Evolutionary conservation across 2,113 vertebrate species (phyloP).

Genomic region (Micronycteris hirsuta): DNA sequence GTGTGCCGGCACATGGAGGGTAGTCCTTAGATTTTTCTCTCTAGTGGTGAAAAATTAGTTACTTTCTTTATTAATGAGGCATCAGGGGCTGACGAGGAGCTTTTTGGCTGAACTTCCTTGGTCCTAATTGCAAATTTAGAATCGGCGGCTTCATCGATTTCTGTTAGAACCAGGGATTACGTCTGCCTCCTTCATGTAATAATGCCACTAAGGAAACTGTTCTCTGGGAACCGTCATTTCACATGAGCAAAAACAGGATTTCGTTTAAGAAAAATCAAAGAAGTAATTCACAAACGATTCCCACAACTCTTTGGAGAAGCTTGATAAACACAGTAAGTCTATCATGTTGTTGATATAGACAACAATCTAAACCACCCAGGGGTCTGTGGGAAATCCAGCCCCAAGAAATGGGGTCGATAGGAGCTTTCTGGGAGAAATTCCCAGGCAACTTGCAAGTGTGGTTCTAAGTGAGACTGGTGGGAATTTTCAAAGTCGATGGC

Average conservation of each 20-base stretch:
- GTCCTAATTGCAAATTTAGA: neutral
- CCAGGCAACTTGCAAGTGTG: slow-evolving; percentile 61
- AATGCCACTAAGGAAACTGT: neutral
- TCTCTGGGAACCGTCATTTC: slow-evolving; percentile 40
- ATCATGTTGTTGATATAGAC: neutral
- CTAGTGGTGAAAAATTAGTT: neutral
- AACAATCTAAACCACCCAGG: slow-evolving; percentile 13
- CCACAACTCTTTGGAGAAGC: slow-evolving; percentile 22
- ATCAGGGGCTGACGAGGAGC: neutral
- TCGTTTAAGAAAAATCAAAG: slow-evolving; percentile 39
- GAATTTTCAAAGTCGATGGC: slow-evolving; percentile 38
- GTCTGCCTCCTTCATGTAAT: neutral
- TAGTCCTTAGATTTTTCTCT: neutral
- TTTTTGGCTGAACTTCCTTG: neutral
- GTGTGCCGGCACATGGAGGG: neutral
- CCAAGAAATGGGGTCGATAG: neutral
- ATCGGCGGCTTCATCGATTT: neutral
- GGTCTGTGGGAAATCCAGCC: slow-evolving; percentile 63
- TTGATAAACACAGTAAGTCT: slow-evolving; percentile 29
- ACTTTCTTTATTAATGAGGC: neutral
- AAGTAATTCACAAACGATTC: slow-evolving; percentile 27
- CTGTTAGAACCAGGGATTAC: neutral
- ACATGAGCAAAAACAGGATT: slow-evolving; percentile 52
- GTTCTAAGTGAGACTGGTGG: slow-evolving; percentile 52
- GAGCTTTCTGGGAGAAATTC: slow-evolving; percentile 59